Evolutionary conservation across 1,140 invertebrate genomes (phyloP).

Genomic region (Drosophila prosaltans): DNA sequence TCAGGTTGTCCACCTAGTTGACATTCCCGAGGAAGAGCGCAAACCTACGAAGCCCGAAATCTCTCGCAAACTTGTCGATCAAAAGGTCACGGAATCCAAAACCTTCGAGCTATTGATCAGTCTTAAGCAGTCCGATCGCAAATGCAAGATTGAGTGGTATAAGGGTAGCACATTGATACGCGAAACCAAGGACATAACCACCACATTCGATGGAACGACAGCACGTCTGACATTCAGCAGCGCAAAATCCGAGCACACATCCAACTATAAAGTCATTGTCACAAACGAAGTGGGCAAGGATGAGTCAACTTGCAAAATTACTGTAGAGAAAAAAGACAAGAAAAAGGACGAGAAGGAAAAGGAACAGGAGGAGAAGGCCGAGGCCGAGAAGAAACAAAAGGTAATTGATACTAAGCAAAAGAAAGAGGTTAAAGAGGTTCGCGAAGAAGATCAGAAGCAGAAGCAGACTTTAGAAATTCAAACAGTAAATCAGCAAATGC

Average conservation of each 20-base stretch:
- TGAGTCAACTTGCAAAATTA: conserved; percentile 90
- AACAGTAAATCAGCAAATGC: conserved; percentile 5
- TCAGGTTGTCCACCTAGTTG: conserved; percentile 93
- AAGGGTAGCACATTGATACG: conserved; percentile 90
- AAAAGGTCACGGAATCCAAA: conserved; percentile 90
- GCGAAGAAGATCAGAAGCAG: conserved; percentile 8
- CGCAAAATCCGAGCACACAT: conserved; percentile 88
- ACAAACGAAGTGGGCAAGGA: conserved; percentile 92
- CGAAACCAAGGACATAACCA: conserved; percentile 87
- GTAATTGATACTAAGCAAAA: conserved; percentile 48
- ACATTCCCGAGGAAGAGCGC: conserved; percentile 87
- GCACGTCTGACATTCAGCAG: conserved; percentile 90
- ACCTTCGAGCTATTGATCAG: conserved; percentile 90
- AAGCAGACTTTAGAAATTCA: conserved; percentile 1
- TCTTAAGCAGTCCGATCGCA: conserved; percentile 89
- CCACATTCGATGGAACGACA: conserved; percentile 91
- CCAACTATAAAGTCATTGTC: conserved; percentile 91
- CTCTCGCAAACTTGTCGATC: conserved; percentile 87
- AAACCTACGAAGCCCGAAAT: conserved; percentile 86
- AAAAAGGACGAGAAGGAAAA: conserved; percentile 70
- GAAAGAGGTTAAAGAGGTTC: not conserved
- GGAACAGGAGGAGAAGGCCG: conserved; percentile 82
- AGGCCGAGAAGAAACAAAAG: conserved; percentile 68
- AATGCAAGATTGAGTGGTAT: conserved; percentile 93
- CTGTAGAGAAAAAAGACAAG: conserved; percentile 84